phyloP scores from a whole-genome alignment of 2,888 invertebrate species.

The Phengaris arion region DNA sequence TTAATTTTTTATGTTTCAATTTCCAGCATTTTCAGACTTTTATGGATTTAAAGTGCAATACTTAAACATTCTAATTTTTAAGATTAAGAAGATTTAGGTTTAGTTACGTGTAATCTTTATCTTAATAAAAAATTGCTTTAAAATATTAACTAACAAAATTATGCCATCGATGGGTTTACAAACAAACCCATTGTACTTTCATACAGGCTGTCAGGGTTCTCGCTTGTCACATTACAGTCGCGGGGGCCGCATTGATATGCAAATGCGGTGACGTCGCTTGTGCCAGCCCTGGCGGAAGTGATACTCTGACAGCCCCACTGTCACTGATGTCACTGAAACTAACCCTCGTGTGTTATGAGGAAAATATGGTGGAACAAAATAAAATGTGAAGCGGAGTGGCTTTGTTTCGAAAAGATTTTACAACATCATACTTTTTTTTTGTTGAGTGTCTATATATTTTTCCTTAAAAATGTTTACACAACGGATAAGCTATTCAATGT shows the following conservation, averaged over 20 bases:
- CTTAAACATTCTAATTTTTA: too few relatives aligned
- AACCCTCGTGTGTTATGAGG: not conserved
- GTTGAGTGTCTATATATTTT: not conserved
- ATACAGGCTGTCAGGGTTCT: slow-evolving; percentile 55
- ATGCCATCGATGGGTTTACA: not conserved
- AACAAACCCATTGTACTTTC: not conserved
- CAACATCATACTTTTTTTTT: not conserved
- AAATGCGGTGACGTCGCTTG: slow-evolving; percentile 62
- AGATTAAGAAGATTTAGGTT: too few relatives aligned
- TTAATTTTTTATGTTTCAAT: too few relatives aligned
- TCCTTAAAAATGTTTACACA: too few relatives aligned
- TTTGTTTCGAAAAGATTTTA: not conserved
- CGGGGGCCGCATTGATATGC: slow-evolving; percentile 66
- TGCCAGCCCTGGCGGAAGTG: slow-evolving; percentile 69
- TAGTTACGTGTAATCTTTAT: too few relatives aligned
- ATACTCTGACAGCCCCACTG: slow-evolving; percentile 50
- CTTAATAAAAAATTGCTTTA: not conserved
- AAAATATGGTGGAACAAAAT: not conserved
- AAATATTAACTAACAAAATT: not conserved
- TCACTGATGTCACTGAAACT: not conserved
- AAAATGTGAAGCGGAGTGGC: not conserved
- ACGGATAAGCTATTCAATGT: too few relatives aligned
- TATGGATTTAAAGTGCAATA: too few relatives aligned
- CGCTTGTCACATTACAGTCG: slow-evolving; percentile 73
- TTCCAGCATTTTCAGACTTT: too few relatives aligned